Evolutionary conservation across 1,140 invertebrate genomes (phyloP).

Genomic region (Monochamus saltuarius): DNA sequence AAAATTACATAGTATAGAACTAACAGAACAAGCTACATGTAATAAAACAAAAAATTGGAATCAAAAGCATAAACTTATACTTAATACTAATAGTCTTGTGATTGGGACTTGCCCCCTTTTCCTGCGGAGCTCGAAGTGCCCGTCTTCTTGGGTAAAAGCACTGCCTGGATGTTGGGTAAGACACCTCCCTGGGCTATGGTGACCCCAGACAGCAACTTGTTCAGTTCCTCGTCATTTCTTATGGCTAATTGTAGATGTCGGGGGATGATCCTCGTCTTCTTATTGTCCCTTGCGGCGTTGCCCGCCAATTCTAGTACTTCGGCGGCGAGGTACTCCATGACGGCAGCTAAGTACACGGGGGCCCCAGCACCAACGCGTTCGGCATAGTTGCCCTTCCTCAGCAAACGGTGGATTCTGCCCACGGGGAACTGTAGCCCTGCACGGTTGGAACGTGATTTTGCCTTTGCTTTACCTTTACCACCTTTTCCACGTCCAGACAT

Average conservation of each 20-base stretch:
- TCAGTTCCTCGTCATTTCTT: slow-evolving; percentile 83
- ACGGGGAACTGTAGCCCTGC: slow-evolving; percentile 74
- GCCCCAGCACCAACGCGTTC: slow-evolving; percentile 69
- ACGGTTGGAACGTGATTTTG: slow-evolving; percentile 43
- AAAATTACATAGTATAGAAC: too few relatives aligned
- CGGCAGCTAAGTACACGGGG: slow-evolving; percentile 70
- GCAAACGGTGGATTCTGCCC: slow-evolving; percentile 68
- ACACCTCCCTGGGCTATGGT: slow-evolving; percentile 85
- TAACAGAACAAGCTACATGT: too few relatives aligned
- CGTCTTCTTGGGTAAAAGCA: slow-evolving; percentile 61
- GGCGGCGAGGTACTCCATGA: slow-evolving; percentile 65
- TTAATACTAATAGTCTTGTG: slow-evolving; percentile 29
- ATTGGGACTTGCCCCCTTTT: slow-evolving; percentile 20
- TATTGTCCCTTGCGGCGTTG: slow-evolving; percentile 71
- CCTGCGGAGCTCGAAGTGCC: slow-evolving; percentile 14
- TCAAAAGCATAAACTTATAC: too few relatives aligned
- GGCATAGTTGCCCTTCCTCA: slow-evolving; percentile 68
- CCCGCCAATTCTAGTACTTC: slow-evolving; percentile 72
- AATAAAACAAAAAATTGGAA: too few relatives aligned
- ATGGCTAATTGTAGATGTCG: slow-evolving; percentile 79
- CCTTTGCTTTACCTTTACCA: slow-evolving; percentile 28
- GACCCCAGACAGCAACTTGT: slow-evolving; percentile 72
- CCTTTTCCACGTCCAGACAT: slow-evolving; percentile 33
- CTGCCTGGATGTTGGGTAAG: slow-evolving; percentile 74
- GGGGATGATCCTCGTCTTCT: slow-evolving; percentile 71